Conservation (phyloP, 1,140 invertebrate species). For the Zophobas morio region DNA sequence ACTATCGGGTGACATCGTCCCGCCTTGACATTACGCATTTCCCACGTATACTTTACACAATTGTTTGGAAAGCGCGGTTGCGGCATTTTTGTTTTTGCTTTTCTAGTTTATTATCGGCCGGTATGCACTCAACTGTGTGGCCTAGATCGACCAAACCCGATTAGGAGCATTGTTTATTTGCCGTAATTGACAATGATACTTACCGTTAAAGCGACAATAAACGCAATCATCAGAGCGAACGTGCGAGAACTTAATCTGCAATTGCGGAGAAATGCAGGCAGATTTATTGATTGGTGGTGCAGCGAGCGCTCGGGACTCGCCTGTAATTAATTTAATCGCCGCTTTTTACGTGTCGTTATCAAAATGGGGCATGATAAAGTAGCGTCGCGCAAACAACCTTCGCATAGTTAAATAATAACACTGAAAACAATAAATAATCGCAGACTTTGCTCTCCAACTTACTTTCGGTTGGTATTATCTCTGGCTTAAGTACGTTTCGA, state of each 20-base stretch:
- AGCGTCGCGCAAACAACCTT: constrained; percentile 15
- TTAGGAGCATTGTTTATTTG: constrained; percentile 37
- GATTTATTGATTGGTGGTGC: constrained; percentile 13
- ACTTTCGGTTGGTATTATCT: constrained; percentile 8
- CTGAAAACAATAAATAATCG: constrained; percentile 8
- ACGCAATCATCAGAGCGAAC: constrained; percentile 15
- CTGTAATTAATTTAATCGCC: constrained; percentile 1
- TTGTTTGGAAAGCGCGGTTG: constrained; percentile 25
- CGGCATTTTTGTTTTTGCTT: constrained; percentile 34
- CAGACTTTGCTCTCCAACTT: neutral
- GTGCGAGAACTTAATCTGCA: constrained; percentile 29
- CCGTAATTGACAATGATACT: constrained; percentile 36
- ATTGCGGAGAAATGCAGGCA: neutral
- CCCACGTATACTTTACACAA: constrained; percentile 9
- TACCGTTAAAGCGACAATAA: constrained; percentile 31
- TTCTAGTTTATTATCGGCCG: constrained; percentile 35
- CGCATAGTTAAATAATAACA: constrained; percentile 26
- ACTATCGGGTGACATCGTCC: constrained; percentile 7
- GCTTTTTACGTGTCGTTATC: constrained; percentile 4
- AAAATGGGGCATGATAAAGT: constrained; percentile 25
- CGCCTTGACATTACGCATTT: neutral
- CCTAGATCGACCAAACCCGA: constrained; percentile 24
- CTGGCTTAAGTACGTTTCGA: constrained; percentile 12
- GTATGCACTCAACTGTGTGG: constrained; percentile 39
- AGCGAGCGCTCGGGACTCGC: neutral